Conservation (phyloP, 1,140 invertebrate species). For the Triops longicaudatus region DNA sequence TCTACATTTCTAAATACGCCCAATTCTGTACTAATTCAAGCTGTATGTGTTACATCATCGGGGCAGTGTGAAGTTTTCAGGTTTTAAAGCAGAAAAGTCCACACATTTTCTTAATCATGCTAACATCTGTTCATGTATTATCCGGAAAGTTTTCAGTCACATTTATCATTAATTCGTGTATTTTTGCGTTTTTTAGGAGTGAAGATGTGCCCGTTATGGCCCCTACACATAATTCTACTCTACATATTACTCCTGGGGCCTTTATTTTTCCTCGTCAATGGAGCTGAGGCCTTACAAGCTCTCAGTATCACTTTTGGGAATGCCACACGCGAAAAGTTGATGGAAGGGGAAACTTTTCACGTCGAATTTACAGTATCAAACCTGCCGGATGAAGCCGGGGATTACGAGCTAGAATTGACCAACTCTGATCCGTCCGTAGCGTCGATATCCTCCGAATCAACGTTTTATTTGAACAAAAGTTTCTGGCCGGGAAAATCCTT, state of each 20-base stretch:
- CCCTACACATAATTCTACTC: conserved; percentile 47
- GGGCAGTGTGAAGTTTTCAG: too few relatives aligned
- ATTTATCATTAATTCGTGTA: not conserved
- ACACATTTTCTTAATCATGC: too few relatives aligned
- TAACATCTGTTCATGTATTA: too few relatives aligned
- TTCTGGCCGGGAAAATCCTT: conserved; percentile 36
- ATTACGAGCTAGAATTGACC: conserved; percentile 30
- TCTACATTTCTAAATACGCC: too few relatives aligned
- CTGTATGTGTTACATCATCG: too few relatives aligned
- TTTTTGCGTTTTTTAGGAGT: conserved; percentile 5
- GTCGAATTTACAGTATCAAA: conserved; percentile 31
- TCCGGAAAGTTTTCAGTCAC: too few relatives aligned
- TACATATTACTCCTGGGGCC: conserved; percentile 47
- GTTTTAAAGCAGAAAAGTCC: too few relatives aligned
- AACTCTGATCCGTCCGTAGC: conserved; percentile 32
- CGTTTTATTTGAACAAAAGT: not conserved
- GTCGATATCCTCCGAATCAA: conserved; percentile 20
- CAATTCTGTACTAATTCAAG: too few relatives aligned
- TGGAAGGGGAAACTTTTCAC: conserved; percentile 29
- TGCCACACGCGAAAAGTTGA: conserved; percentile 31
- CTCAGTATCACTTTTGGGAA: conserved; percentile 36
- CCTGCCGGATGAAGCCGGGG: conserved; percentile 21
- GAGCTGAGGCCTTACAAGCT: conserved; percentile 30
- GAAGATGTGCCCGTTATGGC: conserved; percentile 53
- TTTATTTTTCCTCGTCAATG: conserved; percentile 46